Evolutionary conservation across 1,140 invertebrate species (phyloP).

Genomic region (Penaeus japonicus): DNA sequence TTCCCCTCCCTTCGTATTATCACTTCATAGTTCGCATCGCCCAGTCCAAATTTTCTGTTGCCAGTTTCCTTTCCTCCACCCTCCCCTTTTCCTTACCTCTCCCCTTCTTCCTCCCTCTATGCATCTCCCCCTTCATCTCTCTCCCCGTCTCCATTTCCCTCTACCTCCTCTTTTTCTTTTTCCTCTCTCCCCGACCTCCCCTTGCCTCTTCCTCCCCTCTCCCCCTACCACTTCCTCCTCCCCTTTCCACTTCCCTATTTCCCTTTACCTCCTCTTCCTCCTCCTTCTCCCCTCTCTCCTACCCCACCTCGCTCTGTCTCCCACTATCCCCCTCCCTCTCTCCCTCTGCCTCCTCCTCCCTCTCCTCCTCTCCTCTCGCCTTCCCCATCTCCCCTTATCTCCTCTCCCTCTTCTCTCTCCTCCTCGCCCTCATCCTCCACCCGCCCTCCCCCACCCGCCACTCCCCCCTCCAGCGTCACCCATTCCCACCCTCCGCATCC

Average conservation of each 20-base stretch:
- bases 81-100: slow-evolving; percentile 9
- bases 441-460: not conserved
- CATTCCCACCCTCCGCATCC: not conserved
- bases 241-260: not conserved
- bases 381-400: not conserved
- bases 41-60: no score
- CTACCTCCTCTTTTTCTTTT: not conserved
- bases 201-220: not conserved
- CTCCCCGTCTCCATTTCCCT: not conserved
- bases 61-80: not conserved
- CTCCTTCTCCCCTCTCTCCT: not conserved
- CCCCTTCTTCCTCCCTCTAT: not conserved
- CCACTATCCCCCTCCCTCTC: not conserved
- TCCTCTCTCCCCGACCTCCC: not conserved
- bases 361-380: not conserved
- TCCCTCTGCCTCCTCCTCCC: not conserved
- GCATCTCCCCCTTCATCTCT: not conserved
- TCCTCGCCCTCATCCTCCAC: not conserved
- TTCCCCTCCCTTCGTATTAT: no score
- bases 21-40: no score
- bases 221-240: not conserved
- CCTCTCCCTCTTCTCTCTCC: not conserved
- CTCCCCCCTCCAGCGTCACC: not conserved
- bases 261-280: not conserved
- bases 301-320: no score